phyloP scores from a whole-genome alignment of 2,113 vertebrate genomes.

The Hylia prasina region DNA sequence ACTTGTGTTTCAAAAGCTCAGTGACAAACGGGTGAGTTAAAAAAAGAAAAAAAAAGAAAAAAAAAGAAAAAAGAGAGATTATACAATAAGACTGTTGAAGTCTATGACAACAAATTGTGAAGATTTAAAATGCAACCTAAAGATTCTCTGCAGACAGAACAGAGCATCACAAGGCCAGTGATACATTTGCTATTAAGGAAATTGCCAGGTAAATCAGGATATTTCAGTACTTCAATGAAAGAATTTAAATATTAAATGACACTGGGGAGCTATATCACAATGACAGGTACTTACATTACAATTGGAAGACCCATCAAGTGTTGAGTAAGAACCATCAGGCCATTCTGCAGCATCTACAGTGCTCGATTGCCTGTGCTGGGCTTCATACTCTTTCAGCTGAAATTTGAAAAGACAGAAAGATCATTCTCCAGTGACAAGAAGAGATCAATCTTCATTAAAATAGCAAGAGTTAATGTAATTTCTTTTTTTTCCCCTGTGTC shows the following conservation, averaged over 20 bases:
- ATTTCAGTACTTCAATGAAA: background rate
- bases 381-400: slow-evolving; percentile 98
- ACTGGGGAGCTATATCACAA: background rate
- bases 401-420: slow-evolving; percentile 60
- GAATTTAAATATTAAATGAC: background rate
- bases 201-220: background rate
- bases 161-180: background rate
- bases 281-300: slow-evolving; percentile 87
- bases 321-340: slow-evolving; percentile 84
- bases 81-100: background rate
- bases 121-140: background rate
- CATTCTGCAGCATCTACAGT: slow-evolving; percentile 86
- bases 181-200: background rate
- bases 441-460: background rate
- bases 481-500: background rate
- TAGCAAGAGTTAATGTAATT: background rate
- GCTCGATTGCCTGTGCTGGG: slow-evolving; percentile 86
- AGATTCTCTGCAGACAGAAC: background rate
- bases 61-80: fast-evolving
- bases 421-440: background rate
- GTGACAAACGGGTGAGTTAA: background rate
- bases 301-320: slow-evolving; percentile 87
- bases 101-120: background rate
- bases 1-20: background rate
- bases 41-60: background rate